Conservation (phyloP, 2,888 invertebrate species). For the Stenoptilia bipunctidactyla region DNA sequence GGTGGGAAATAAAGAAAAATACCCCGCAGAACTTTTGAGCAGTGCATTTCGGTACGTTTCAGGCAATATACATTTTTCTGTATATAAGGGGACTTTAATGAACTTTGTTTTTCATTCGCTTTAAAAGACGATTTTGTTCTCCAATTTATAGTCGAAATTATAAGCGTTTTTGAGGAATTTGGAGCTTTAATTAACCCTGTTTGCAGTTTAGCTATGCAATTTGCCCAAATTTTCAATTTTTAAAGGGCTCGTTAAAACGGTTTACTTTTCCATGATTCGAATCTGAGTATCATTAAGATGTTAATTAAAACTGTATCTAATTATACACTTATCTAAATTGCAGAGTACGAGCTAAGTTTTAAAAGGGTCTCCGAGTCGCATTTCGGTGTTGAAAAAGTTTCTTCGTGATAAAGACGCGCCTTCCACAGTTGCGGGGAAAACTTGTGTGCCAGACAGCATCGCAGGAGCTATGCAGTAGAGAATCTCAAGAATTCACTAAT, state of each 20-base stretch:
- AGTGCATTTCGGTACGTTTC: background rate
- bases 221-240: too few species aligned
- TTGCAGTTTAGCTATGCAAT: too few species aligned
- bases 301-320: constrained; percentile 1
- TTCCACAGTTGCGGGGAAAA: background rate
- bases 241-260: too few species aligned
- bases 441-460: too few species aligned
- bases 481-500: constrained; percentile 8
- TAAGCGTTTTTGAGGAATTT: too few species aligned
- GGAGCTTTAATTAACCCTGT: too few species aligned
- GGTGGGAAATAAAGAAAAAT: constrained; percentile 27
- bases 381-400: constrained; percentile 53
- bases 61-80: too few species aligned
- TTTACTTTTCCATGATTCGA: too few species aligned
- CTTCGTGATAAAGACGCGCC: constrained; percentile 49
- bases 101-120: background rate
- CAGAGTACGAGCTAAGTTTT: constrained; percentile 45
- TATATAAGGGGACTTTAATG: background rate
- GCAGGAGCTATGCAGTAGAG: background rate
- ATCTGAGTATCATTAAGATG: background rate
- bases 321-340: constrained; percentile 53
- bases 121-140: background rate
- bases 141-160: background rate
- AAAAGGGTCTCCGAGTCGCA: constrained; percentile 31
- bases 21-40: constrained; percentile 12